Evolutionary conservation across 2,888 invertebrate species (phyloP).

Genomic region (Lutraria lutraria): DNA sequence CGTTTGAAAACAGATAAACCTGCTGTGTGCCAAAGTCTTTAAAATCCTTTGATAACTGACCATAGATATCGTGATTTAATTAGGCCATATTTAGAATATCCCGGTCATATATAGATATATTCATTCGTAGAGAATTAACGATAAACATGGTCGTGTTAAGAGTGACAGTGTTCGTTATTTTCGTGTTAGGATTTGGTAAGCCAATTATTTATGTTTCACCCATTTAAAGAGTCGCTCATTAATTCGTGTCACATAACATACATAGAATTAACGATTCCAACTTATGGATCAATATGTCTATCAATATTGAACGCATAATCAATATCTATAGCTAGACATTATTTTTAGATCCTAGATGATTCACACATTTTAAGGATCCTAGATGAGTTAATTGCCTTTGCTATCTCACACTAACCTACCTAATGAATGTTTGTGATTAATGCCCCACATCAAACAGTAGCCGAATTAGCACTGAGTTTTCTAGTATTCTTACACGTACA

Average conservation of each 20-base stretch:
- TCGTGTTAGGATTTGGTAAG: neutral
- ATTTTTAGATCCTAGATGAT: neutral
- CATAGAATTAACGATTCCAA: no score
- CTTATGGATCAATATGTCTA: neutral
- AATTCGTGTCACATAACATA: no score
- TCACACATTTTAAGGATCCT: no score
- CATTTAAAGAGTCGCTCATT: no score
- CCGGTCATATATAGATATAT: neutral
- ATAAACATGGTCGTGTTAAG: neutral
- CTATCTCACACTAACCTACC: no score
- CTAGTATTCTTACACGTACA: no score
- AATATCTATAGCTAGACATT: neutral
- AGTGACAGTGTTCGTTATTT: neutral
- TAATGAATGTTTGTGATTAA: no score
- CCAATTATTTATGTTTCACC: no score
- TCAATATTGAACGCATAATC: neutral
- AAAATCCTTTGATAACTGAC: neutral
- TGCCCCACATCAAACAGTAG: no score
- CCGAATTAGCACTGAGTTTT: no score
- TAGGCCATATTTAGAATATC: neutral
- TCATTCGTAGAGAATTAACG: neutral
- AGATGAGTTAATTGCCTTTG: neutral
- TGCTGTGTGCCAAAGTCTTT: no score
- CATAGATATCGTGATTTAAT: neutral
- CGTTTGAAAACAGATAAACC: no score